phyloP scores from a whole-genome alignment of 2,888 invertebrate species.

The Aplocera efformata region DNA sequence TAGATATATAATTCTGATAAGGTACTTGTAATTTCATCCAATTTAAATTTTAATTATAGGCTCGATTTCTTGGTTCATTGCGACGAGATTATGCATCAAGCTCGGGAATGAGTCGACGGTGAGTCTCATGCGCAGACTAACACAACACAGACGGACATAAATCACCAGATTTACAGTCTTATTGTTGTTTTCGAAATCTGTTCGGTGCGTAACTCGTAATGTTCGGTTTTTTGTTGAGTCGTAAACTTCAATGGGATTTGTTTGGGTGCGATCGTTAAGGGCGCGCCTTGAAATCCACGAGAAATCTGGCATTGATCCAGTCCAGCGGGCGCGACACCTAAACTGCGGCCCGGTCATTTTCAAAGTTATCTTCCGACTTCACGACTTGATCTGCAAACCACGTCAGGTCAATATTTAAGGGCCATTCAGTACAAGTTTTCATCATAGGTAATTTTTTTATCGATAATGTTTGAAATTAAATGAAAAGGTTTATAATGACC shows the following conservation, averaged over 20 bases:
- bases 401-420: too few species aligned
- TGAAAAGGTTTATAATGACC: too few species aligned
- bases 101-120: neutral
- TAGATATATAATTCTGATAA: too few species aligned
- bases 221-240: slow-evolving; percentile 46
- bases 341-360: neutral
- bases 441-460: too few species aligned
- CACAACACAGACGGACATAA: slow-evolving; percentile 42
- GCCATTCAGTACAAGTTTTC: too few species aligned
- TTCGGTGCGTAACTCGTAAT: slow-evolving; percentile 27
- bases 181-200: slow-evolving; percentile 44
- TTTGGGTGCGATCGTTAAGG: slow-evolving; percentile 47
- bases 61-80: too few species aligned
- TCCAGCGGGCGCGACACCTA: slow-evolving; percentile 1
- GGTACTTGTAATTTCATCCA: too few species aligned
- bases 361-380: too few species aligned
- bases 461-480: too few species aligned
- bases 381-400: too few species aligned
- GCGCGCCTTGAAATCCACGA: slow-evolving; percentile 32
- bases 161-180: slow-evolving; percentile 42
- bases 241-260: slow-evolving; percentile 47
- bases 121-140: slow-evolving; percentile 24
- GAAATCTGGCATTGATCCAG: slow-evolving; percentile 47
- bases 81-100: neutral
- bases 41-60: too few species aligned